Percentiles rank a stretch among this genome's conserved stretches.
Conservation (phyloP, 2,113 vertebrate species). For the Ciconia boyciana region DNA sequence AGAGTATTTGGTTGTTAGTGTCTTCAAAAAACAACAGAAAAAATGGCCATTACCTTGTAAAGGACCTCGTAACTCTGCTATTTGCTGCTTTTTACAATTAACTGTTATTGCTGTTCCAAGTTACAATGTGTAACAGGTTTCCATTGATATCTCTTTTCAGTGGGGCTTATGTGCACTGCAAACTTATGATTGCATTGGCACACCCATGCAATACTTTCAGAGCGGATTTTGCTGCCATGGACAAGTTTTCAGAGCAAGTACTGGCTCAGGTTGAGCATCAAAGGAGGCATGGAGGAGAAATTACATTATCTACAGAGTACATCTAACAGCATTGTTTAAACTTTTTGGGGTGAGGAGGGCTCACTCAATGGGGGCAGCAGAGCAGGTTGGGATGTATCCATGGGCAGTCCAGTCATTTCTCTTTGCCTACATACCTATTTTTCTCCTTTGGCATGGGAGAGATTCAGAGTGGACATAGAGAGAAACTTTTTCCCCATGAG, state of each 20-base stretch:
- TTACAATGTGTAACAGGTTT: background rate
- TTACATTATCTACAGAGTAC: background rate
- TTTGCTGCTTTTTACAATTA: background rate
- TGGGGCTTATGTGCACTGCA: background rate
- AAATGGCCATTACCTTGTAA: background rate
- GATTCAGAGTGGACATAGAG: background rate
- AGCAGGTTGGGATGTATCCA: background rate
- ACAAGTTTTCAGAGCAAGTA: background rate
- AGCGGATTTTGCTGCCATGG: background rate
- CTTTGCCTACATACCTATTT: background rate
- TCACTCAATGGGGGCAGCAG: background rate
- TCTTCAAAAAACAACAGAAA: background rate
- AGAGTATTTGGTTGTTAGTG: background rate
- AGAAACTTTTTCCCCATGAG: background rate
- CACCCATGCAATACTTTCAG: background rate
- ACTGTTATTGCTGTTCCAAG: background rate
- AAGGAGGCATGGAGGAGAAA: background rate
- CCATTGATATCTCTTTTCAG: background rate
- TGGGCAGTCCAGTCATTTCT: background rate
- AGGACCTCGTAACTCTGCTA: background rate
- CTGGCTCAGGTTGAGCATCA: background rate
- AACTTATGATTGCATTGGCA: background rate
- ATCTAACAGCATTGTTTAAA: background rate
- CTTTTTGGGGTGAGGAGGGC: fast-evolving
- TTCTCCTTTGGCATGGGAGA: background rate